These are phyloP conservation scores for Takifugu rubripes DNA, from an alignment of 2,797 vertebrate genomes.

Conservation along the genomic window DNA sequence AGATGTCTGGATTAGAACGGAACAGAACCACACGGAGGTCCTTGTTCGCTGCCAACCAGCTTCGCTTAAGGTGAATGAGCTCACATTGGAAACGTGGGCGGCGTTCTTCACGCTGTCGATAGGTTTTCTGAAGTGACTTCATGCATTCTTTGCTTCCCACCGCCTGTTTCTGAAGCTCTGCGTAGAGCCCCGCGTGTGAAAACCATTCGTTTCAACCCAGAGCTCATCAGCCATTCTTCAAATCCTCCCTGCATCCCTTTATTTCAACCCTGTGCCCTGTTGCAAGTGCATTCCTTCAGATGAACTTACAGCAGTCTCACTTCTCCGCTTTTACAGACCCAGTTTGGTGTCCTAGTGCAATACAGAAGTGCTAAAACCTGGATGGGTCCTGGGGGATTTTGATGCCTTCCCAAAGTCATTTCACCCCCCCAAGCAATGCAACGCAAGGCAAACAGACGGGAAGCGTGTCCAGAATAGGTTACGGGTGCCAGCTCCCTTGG, in stretches of 20 bases:
- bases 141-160: slow-evolving; percentile 1
- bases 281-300: slow-evolving; percentile 1
- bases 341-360: slow-evolving; percentile 13
- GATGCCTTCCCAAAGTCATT: slow-evolving; percentile 53
- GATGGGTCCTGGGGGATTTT: slow-evolving; percentile 38
- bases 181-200: slow-evolving; percentile 44
- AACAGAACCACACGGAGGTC: slow-evolving; percentile 20
- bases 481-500: slow-evolving; percentile 43
- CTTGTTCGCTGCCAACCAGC: slow-evolving; percentile 14
- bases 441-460: slow-evolving; percentile 44
- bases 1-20: slow-evolving; percentile 7
- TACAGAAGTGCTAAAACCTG: slow-evolving; percentile 24
- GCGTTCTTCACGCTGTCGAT: slow-evolving; percentile 26
- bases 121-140: slow-evolving; percentile 36
- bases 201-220: slow-evolving; percentile 49
- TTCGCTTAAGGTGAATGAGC: slow-evolving; percentile 28
- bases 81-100: slow-evolving; percentile 14
- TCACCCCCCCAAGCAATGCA: slow-evolving; percentile 33
- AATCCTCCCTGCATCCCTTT: slow-evolving; percentile 48
- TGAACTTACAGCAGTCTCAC: slow-evolving; percentile 33
- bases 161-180: slow-evolving; percentile 21
- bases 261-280: slow-evolving; percentile 29
- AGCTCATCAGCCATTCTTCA: slow-evolving; percentile 66
- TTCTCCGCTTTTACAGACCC: slow-evolving; percentile 12
- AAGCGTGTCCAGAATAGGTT: slow-evolving; percentile 55